Percentiles rank a stretch among this genome's conserved stretches.
phyloP scores from a whole-genome alignment of 2,888 invertebrate genomes.

The Adelphocoris suturalis region DNA sequence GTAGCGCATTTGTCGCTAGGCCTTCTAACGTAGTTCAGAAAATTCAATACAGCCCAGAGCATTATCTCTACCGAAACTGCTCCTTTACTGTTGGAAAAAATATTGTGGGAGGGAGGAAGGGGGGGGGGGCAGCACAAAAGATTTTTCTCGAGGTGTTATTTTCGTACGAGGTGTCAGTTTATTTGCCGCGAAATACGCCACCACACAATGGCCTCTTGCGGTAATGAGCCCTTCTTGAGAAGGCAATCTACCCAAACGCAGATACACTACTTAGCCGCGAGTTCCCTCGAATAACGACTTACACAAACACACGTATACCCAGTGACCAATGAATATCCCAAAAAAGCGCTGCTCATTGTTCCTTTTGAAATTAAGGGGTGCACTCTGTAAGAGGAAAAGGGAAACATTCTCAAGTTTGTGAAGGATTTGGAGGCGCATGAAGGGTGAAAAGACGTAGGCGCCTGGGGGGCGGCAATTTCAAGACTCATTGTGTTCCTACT shows the following conservation, averaged over 20 bases:
- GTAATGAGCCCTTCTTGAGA: not conserved
- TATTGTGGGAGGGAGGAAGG: no score
- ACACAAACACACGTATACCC: slow-evolving; percentile 5
- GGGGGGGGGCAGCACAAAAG: no score
- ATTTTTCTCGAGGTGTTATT: not conserved
- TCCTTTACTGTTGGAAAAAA: no score
- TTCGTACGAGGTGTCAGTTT: not conserved
- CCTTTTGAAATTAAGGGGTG: slow-evolving; percentile 16
- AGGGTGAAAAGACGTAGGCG: slow-evolving; percentile 43
- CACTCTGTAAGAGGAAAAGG: not conserved
- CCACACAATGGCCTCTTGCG: not conserved
- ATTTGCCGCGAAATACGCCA: not conserved
- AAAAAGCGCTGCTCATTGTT: not conserved
- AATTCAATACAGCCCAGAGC: no score
- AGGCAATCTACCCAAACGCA: not conserved
- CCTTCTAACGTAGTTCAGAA: no score
- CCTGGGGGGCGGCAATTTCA: slow-evolving; percentile 59
- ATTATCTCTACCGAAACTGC: no score
- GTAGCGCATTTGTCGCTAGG: no score
- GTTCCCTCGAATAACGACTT: not conserved
- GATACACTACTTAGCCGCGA: not conserved
- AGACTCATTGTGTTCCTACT: slow-evolving; percentile 35
- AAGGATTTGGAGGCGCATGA: slow-evolving; percentile 22
- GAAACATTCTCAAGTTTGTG: not conserved
- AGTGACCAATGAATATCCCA: not conserved